Evolutionary conservation across 2,113 vertebrate genomes (phyloP).

Genomic region (Heterocephalus glaber): DNA sequence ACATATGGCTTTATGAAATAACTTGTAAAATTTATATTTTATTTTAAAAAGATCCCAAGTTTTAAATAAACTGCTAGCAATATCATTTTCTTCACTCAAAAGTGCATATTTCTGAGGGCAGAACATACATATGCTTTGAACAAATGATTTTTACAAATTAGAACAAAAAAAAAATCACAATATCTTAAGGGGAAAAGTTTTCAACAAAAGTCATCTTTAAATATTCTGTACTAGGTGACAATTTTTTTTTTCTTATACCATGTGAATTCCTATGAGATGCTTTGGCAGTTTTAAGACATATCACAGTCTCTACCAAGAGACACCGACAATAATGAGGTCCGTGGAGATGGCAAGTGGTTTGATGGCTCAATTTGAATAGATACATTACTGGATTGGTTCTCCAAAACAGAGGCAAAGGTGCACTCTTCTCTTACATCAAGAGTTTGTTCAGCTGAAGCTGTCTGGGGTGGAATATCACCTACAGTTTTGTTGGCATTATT

Average conservation of each 20-base stretch:
- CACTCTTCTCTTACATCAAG: slow-evolving; percentile 60
- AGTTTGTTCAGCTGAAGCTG: slow-evolving; percentile 65
- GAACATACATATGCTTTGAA: slow-evolving; percentile 73
- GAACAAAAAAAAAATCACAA: slow-evolving; percentile 60
- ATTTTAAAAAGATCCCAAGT: slow-evolving; percentile 77
- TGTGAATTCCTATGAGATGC: slow-evolving; percentile 77
- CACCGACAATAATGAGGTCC: slow-evolving; percentile 73
- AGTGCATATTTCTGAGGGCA: slow-evolving; percentile 80
- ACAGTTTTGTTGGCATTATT: slow-evolving; percentile 56
- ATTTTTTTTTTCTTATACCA: slow-evolving; percentile 68
- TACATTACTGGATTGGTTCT: slow-evolving; percentile 41
- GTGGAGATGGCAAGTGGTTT: slow-evolving; percentile 71
- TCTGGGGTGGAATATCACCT: slow-evolving; percentile 48
- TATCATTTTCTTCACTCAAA: slow-evolving; percentile 76
- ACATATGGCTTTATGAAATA: slow-evolving; percentile 82
- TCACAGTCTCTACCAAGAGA: slow-evolving; percentile 76
- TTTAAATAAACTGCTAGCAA: slow-evolving; percentile 72
- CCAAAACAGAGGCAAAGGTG: slow-evolving; percentile 46
- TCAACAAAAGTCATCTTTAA: slow-evolving; percentile 67
- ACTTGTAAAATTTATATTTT: slow-evolving; percentile 74
- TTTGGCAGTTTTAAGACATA: slow-evolving; percentile 83
- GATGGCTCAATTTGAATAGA: slow-evolving; percentile 76
- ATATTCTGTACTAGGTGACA: slow-evolving; percentile 57
- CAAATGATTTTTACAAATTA: too few relatives aligned
- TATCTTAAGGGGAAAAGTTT: slow-evolving; percentile 58